These are phyloP conservation scores for Menidia beryllina DNA, from an alignment of 2,113 vertebrate species.

Conservation along the genomic window DNA sequence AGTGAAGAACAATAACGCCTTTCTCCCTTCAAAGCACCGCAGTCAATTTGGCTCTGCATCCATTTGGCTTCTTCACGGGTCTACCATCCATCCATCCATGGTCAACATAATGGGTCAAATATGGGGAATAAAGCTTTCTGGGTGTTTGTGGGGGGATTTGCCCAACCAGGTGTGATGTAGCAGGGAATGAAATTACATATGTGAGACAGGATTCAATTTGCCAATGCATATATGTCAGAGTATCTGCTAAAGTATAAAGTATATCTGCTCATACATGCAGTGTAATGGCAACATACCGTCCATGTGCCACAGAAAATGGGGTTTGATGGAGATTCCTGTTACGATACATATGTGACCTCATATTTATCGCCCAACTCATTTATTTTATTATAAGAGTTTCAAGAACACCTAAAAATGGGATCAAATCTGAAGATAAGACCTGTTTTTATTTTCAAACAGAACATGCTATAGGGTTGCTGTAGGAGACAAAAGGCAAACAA, in stretches of 20 bases:
- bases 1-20: conserved; percentile 58
- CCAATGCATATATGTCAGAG: not conserved
- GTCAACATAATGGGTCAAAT: conserved; percentile 52
- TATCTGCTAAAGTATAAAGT: conserved; percentile 1
- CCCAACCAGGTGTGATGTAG: conserved; percentile 36
- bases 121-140: conserved; percentile 33
- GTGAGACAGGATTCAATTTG: conserved; percentile 27
- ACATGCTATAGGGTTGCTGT: not conserved
- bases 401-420: too few species aligned
- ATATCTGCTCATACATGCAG: not conserved
- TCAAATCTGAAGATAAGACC: not conserved
- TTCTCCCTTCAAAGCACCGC: conserved; percentile 52
- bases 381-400: too few species aligned
- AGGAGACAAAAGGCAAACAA: not conserved
- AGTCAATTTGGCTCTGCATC: conserved; percentile 61
- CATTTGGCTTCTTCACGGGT: conserved; percentile 52
- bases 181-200: conserved; percentile 8
- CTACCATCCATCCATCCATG: conserved; percentile 61
- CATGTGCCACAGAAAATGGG: not conserved
- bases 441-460: not conserved
- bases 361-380: not conserved
- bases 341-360: too few species aligned
- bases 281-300: not conserved
- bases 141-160: conserved; percentile 18
- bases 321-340: not conserved